Evolutionary conservation across 2,888 invertebrate genomes (phyloP).

Genomic region (Cantharis nigra): DNA sequence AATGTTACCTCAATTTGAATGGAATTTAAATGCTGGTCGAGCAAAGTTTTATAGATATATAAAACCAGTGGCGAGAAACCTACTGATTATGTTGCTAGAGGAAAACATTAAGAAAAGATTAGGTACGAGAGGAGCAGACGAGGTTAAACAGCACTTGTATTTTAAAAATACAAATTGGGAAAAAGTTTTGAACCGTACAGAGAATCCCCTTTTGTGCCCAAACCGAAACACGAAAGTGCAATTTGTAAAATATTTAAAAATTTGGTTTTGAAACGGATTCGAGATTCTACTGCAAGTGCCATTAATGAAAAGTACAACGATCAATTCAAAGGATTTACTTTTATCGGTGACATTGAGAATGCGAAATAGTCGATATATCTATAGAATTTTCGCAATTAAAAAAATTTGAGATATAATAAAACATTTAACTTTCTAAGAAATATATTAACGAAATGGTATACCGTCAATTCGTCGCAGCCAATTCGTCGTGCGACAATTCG

Average conservation of each 20-base stretch:
- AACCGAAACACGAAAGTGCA: not conserved
- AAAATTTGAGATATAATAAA: not conserved
- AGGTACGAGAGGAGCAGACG: not conserved
- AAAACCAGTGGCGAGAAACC: not conserved
- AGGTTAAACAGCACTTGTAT: not conserved
- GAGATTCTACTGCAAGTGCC: not conserved
- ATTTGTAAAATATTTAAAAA: not conserved
- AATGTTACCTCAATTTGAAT: not conserved
- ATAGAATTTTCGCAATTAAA: not conserved
- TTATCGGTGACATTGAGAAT: no score
- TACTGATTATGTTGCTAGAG: not conserved
- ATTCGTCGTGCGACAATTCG: no score
- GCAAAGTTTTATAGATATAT: not conserved
- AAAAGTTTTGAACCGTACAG: not conserved
- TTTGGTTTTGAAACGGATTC: not conserved
- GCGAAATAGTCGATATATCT: not conserved
- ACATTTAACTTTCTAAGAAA: not conserved
- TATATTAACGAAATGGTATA: no score
- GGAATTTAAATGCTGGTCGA: no score
- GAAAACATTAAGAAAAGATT: not conserved
- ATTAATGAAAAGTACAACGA: not conserved
- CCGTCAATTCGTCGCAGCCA: no score
- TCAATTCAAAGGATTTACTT: not conserved
- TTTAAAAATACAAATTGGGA: not conserved
- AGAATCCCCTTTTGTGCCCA: not conserved